phyloP scores from a whole-genome alignment of 2,888 invertebrate species.

The Hypomecis punctinalis region DNA sequence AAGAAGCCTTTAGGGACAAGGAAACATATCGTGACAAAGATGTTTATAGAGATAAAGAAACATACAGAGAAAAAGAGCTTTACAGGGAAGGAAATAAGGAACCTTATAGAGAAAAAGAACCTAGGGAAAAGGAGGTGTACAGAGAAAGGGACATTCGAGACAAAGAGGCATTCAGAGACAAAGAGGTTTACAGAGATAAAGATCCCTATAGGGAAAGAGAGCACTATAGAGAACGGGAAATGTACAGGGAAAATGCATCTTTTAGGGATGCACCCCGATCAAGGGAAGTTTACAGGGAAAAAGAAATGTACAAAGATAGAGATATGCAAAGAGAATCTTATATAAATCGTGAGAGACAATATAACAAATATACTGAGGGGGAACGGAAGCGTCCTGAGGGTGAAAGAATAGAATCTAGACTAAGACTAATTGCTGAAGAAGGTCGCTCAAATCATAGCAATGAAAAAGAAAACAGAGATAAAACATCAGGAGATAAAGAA shows the following conservation, averaged over 20 bases:
- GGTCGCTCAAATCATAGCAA: conserved; percentile 67
- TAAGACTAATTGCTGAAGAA: conserved; percentile 73
- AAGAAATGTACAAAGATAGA: conserved; percentile 66
- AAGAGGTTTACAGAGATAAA: conserved; percentile 72
- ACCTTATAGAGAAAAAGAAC: conserved; percentile 63
- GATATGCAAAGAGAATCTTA: conserved; percentile 71
- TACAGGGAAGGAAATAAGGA: conserved; percentile 55
- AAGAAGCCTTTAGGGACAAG: conserved; percentile 61
- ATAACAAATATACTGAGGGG: conserved; percentile 68
- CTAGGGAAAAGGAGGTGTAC: conserved; percentile 68
- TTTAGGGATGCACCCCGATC: conserved; percentile 64
- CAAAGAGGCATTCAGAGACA: conserved; percentile 71
- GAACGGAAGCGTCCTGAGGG: conserved; percentile 71
- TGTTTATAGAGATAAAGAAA: conserved; percentile 59
- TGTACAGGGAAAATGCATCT: conserved; percentile 60
- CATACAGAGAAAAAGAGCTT: conserved; percentile 60
- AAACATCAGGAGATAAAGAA: conserved; percentile 84
- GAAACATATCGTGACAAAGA: conserved; percentile 68
- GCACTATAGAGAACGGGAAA: conserved; percentile 69
- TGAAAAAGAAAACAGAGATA: conserved; percentile 81
- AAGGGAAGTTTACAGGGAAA: conserved; percentile 68
- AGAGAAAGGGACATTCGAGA: conserved; percentile 70
- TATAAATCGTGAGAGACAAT: conserved; percentile 68
- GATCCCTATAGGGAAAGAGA: conserved; percentile 77
- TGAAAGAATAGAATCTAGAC: conserved; percentile 75